A percentile compares a stretch with the other conserved stretches of the same genome.
phyloP scores from a whole-genome alignment of 30 jellyfish, hydroid and myxozoan genomes.

The Pelagia noctiluca region DNA sequence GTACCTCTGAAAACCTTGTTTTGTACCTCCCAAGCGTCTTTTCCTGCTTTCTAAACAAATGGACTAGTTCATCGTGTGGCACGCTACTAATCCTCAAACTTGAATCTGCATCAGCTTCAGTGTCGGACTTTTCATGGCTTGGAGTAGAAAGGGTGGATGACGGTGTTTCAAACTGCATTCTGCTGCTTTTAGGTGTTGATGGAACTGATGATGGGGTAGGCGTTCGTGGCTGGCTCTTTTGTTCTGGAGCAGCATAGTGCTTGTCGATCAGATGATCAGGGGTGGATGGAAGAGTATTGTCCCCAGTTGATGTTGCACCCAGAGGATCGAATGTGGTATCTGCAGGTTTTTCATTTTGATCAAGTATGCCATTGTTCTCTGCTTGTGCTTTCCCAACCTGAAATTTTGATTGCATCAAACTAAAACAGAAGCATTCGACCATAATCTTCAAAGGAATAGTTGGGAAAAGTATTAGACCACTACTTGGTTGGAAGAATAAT shows the following conservation, averaged over 20 bases:
- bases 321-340: slow-evolving; percentile 41
- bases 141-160: slow-evolving; percentile 74
- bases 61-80: slow-evolving; percentile 71
- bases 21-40: slow-evolving; percentile 74
- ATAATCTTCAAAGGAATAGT: too few species aligned
- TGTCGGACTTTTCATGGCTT: slow-evolving; percentile 83
- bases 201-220: slow-evolving; percentile 55
- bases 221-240: not conserved
- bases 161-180: slow-evolving; percentile 19
- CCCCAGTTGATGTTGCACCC: slow-evolving; percentile 26
- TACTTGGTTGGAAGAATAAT: too few species aligned
- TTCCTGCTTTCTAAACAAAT: slow-evolving; percentile 78
- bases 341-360: slow-evolving; percentile 41
- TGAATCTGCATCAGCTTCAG: slow-evolving; percentile 83
- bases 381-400: slow-evolving; percentile 99
- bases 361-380: slow-evolving; percentile 89
- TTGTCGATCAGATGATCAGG: not conserved
- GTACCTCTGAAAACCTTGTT: slow-evolving; percentile 89
- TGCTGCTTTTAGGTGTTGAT: slow-evolving; percentile 64
- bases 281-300: slow-evolving; percentile 26
- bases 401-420: not conserved
- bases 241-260: slow-evolving; percentile 7
- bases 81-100: slow-evolving; percentile 38
- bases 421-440: not conserved
- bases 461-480: too few species aligned